Evolutionary conservation across 2,113 vertebrate species (phyloP), one percentile per base, ranked within the genome.

Genomic region (Regulus satrapa): DNA sequence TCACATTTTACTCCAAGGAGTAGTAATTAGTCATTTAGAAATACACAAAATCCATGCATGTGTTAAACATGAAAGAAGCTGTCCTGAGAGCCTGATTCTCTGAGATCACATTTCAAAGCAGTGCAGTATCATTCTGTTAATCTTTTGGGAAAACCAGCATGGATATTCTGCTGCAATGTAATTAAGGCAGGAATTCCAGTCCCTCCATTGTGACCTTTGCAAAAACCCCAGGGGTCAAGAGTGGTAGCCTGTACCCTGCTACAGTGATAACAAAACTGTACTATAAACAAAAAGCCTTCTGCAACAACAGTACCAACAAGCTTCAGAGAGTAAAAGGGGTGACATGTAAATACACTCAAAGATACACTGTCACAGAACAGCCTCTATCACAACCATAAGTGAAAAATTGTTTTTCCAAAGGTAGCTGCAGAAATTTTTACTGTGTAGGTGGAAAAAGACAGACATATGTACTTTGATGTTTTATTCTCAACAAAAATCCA

Each of bases 51-150:
- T 66, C 36, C n/a, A 49, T 38, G 34, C 52, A 88, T 58, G 51
- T 31, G 48, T 54, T 85, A 74, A 92, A 80, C 79, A 64, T 48
- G 32, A 94, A 88, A 94, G 52, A 81, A 71, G 48, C 31, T 21
- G 14, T 78, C 52, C 55, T 46, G 29, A 88, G 63, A 79, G 54
- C 41, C 71, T 26, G 36, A 77, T 91, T 24, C 31, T 92, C 64
- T 6, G 16, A 85, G 84, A 73, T 96, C 85, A 32, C 45, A 74
- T 94, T 96, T 96, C 93, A 96, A 96, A 95, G 83, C 72, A 62
- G 63, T 1, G 19, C 6, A 2, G 31, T 66, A 86, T 71, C 52
- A n/a, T 91, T 88, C 62, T 62, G 68, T 51, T 95, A 92, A 93
- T 94, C 94, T 95, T 94, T 49, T 40, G 64, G 78, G 79, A 77